Percentiles rank a stretch among this genome's conserved stretches.
Evolutionary conservation across 2,113 vertebrate species (phyloP).

Genomic region (Takifugu flavidus): DNA sequence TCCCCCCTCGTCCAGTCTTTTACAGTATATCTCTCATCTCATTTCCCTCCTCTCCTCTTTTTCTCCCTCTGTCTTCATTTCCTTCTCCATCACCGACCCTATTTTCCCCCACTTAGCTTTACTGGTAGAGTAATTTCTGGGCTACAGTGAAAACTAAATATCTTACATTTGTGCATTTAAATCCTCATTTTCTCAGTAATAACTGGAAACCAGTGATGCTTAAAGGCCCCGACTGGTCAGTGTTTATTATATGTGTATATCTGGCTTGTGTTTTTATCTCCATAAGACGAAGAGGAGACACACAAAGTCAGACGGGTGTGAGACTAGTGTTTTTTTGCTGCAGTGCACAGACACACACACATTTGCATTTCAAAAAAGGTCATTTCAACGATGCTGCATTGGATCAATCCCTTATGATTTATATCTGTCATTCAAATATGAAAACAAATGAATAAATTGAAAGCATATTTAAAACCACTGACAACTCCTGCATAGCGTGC

Average conservation of each 20-base stretch:
- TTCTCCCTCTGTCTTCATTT: conserved; percentile 13
- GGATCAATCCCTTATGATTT: not conserved
- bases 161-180: too few relatives aligned
- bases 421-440: not conserved
- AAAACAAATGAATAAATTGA: too few relatives aligned
- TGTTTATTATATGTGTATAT: not conserved
- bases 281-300: conserved; percentile 12
- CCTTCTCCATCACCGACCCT: conserved; percentile 10
- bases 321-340: conserved; percentile 5
- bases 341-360: conserved; percentile 21
- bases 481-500: too few relatives aligned
- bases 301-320: conserved; percentile 30
- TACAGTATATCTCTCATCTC: conserved; percentile 20
- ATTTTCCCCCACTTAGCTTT: conserved; percentile 2
- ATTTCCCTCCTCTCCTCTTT: conserved; percentile 5
- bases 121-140: not conserved
- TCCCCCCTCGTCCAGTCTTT: conserved; percentile 35
- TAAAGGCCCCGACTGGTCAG: conserved; percentile 17
- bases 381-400: not conserved
- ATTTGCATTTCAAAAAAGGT: conserved; percentile 23
- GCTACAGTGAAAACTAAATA: too few relatives aligned
- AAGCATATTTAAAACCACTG: too few relatives aligned
- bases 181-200: too few relatives aligned
- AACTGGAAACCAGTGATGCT: too few relatives aligned
- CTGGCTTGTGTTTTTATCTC: not conserved